Conservation (phyloP, 2,888 invertebrate genomes). For the Tenthredo distinguenda region DNA sequence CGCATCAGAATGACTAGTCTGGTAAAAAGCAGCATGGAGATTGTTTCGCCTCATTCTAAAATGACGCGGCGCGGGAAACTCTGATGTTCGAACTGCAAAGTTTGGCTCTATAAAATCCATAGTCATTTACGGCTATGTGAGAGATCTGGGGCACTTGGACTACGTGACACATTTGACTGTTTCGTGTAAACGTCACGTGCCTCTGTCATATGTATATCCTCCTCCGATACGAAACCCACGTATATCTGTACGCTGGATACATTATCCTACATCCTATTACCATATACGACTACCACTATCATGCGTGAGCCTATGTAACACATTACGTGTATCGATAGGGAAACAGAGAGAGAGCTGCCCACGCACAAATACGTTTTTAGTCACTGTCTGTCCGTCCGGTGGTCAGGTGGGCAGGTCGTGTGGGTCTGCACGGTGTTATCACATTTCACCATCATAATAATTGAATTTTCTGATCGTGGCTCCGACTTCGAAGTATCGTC, state of each 20-base stretch:
- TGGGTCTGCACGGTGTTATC: conserved; percentile 3
- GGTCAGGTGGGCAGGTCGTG: conserved; percentile 23
- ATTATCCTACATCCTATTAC: conserved; percentile 42
- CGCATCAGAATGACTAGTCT: not conserved
- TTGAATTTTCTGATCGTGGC: not conserved
- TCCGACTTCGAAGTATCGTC: not conserved
- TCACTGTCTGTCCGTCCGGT: conserved; percentile 2
- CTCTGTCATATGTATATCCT: not conserved
- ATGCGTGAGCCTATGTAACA: not conserved
- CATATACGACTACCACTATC: not conserved
- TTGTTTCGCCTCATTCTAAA: conserved; percentile 14
- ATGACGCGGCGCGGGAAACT: conserved; percentile 37
- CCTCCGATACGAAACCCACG: not conserved
- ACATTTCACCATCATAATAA: conserved; percentile 25
- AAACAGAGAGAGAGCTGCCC: not conserved
- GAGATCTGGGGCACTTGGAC: conserved; percentile 41
- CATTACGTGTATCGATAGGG: conserved; percentile 18
- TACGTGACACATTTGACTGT: conserved; percentile 46
- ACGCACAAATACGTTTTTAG: conserved; percentile 42
- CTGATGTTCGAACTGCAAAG: conserved; percentile 14
- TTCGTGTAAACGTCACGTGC: conserved; percentile 47
- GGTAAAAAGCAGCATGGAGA: not conserved
- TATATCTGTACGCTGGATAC: not conserved
- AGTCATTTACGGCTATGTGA: conserved; percentile 32
- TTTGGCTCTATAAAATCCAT: conserved; percentile 36